Base-by-base conservation (phyloP, 2,797 vertebrate genomes). In the Apogon talboti region DNA sequence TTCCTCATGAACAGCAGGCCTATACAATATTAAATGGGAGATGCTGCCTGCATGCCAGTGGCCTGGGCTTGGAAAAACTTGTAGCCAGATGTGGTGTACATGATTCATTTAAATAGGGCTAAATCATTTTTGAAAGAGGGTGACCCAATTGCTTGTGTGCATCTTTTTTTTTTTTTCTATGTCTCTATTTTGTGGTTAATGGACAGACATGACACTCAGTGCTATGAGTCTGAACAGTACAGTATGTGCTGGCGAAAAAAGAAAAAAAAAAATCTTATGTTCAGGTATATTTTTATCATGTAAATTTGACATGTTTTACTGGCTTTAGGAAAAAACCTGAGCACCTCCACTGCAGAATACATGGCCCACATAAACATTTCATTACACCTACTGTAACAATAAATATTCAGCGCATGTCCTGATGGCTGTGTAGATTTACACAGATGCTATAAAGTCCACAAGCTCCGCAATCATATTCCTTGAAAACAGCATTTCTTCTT, bases 1-100 rank as follows among this genome's bases (percentile, higher is more conserved):
- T 49, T 78, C 67, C 69, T 64, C 40, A 28, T 35, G 59, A 76
- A 70, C 80, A 83, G 71, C 71, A 81, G 67, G 70, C 49, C 48
- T 48, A 52, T 83, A 49, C 38, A 79, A 81, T 64, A 76, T 79
- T 74, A 68, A 87, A 59, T 40, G 14, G 18, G 28, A 63, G 52
- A 41, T 60, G 62, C 33, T 53, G 12, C 24, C 50, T 40, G 58
- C 41, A 3, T 51, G 69, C 55, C 54, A 55, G 64, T 7, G 14
- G 38, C 43, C 57, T 53, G 54, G 19, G 42, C 7, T 60, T 38
- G 38, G 57, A 54, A 78, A 76, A 43, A 56, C 51, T 40, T 62
- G 41, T 67, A 59, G 13, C 48, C 69, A 72, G 68, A 71, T 80
- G 66, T 72, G 59, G 37, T 11, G 8, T 28, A 50, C 44, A 58